Evolutionary conservation across 1,140 invertebrate species (phyloP).

Genomic region (Bombus turneri): DNA sequence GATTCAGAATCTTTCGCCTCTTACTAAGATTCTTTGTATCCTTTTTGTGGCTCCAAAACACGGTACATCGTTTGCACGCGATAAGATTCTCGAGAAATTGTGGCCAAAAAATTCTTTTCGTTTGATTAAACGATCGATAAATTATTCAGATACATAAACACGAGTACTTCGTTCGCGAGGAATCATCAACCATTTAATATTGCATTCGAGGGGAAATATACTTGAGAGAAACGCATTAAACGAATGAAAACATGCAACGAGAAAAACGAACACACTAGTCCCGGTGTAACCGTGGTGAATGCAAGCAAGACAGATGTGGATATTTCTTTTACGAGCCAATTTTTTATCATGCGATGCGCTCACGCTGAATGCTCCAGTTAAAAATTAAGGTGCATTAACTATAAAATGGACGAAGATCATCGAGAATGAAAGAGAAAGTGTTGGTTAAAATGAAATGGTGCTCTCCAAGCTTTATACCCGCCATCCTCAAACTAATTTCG

Average conservation of each 20-base stretch:
- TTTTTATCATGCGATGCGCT: background rate
- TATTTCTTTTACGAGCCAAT: background rate
- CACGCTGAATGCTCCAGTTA: too few relatives aligned
- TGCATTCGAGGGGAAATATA: too few relatives aligned
- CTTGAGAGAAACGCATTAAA: background rate
- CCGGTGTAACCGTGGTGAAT: background rate
- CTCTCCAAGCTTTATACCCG: background rate
- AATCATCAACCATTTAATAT: too few relatives aligned
- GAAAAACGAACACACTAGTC: background rate
- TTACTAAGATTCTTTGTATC: background rate
- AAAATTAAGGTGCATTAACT: constrained; percentile 2
- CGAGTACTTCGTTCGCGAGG: background rate
- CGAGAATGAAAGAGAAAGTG: background rate
- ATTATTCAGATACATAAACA: background rate
- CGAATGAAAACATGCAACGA: background rate
- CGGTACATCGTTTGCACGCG: background rate
- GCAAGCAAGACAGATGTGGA: background rate
- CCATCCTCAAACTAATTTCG: constrained; percentile 51
- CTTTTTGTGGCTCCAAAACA: background rate
- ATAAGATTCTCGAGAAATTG: constrained; percentile 25
- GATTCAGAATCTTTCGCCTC: background rate
- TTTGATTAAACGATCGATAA: background rate
- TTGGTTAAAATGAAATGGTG: background rate
- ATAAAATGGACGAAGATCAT: background rate
- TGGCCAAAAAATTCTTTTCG: too few relatives aligned